phyloP scores from a whole-genome alignment of 2,888 invertebrate genomes.

The Ophion obscuratus region DNA sequence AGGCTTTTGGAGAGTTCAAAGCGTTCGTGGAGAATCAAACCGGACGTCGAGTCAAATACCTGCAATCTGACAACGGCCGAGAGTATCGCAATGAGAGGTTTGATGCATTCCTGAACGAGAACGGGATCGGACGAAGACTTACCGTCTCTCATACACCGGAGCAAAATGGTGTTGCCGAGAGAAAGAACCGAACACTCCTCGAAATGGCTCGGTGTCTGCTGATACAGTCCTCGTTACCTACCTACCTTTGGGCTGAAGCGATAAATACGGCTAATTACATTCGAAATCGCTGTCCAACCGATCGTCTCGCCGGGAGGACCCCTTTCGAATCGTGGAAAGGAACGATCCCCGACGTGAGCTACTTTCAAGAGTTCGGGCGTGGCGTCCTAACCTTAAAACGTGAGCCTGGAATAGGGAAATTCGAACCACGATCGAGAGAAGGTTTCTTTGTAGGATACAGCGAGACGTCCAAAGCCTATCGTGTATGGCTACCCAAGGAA shows the following conservation, averaged over 20 bases:
- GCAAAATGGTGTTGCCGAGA: conserved; percentile 5
- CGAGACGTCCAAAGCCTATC: not conserved
- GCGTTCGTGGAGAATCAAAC: not conserved
- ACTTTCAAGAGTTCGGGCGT: not conserved
- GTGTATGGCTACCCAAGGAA: not conserved
- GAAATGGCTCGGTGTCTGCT: not conserved
- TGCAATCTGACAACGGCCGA: not conserved
- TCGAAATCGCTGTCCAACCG: not conserved
- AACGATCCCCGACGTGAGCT: not conserved
- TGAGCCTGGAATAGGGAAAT: not conserved
- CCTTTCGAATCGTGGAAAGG: not conserved
- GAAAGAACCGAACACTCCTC: not conserved
- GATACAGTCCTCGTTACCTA: not conserved
- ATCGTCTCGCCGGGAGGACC: not conserved
- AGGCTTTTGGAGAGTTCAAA: not conserved
- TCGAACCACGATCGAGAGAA: not conserved
- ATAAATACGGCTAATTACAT: not conserved
- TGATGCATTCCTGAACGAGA: not conserved
- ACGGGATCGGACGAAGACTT: not conserved
- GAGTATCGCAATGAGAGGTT: too few species aligned
- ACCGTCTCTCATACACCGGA: not conserved
- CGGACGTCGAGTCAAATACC: not conserved
- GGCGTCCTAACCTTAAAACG: not conserved
- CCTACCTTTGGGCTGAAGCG: conserved; percentile 3
- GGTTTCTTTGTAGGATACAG: not conserved